Conservation (phyloP, 2,113 vertebrate genomes). For the Xyliphius kryptos region DNA sequence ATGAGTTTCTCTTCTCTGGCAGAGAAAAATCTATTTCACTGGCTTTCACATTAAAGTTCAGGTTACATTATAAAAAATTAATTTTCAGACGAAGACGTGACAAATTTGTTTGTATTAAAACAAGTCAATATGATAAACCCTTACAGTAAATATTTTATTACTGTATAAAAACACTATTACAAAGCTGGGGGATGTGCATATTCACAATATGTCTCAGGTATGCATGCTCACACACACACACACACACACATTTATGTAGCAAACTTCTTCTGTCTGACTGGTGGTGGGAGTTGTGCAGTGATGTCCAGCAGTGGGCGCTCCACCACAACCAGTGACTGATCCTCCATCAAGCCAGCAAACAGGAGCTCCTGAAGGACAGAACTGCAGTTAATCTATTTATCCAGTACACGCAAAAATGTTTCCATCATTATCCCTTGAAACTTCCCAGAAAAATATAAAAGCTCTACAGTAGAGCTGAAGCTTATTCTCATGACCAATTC, state of each 20-base stretch:
- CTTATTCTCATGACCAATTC: too few relatives aligned
- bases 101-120: too few relatives aligned
- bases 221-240: conserved; percentile 10
- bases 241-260: conserved; percentile 71
- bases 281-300: conserved; percentile 75
- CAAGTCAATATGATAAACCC: too few relatives aligned
- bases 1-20: too few relatives aligned
- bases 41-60: too few relatives aligned
- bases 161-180: conserved; percentile 34
- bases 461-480: too few relatives aligned
- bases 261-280: conserved; percentile 87
- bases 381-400: background rate
- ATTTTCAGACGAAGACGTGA: too few relatives aligned
- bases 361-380: conserved; percentile 71
- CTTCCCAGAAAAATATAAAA: too few relatives aligned
- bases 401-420: background rate
- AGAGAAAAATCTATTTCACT: too few relatives aligned
- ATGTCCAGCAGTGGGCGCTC: conserved; percentile 85
- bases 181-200: conserved; percentile 7
- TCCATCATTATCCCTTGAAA: too few relatives aligned
- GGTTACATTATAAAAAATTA: too few relatives aligned
- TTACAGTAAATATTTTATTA: conserved; percentile 44
- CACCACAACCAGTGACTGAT: conserved; percentile 80
- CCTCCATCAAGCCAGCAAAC: conserved; percentile 72
- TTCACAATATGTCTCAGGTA: background rate